Base-by-base conservation (phyloP, 1,140 invertebrate species). In the Cyclargus thomasi region DNA sequence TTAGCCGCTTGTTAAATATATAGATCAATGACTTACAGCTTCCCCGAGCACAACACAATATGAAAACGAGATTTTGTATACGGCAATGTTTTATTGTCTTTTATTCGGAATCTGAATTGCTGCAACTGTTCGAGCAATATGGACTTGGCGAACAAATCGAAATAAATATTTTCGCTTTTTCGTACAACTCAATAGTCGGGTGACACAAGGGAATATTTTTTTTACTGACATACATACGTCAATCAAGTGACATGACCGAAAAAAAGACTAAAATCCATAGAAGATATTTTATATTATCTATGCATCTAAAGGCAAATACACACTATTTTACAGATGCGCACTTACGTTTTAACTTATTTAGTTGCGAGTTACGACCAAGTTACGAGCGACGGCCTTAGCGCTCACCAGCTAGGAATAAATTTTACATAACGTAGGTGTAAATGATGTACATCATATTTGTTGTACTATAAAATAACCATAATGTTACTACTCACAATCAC, bases 221-320 rank as follows among this genome's bases (percentile, higher is more conserved):
- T 68, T 70, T 70, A 70, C 67, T 79, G 75, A 77, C 71, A 69
- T 69, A 78, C 69, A 73, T 71, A 70, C 67, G 66, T 71, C 59
- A 47, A 14, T 29, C n/a, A 57, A 55, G 29, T 22, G 59, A 59
- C 23, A 62, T 66, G 21, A 16, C 22, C 23, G 2, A 2, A 29
- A 29, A 29, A 29, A 29, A 29, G 6, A 29, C 23, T n/a, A 29
- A 29, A 29, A 29, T 29, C 23, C 23, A 29, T 29, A 29, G 23
- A 29, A 2, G 23, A 3, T 29, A 3, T 29, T 29, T 29, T 29
- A 3, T 29, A 29, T 29, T 29, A 6, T 6, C 23, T 0, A 29
- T 29, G 23, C 23, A 29, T 2, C 23, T 6, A 29, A n/a, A n/a
- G n/a, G n/a, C n/a, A n/a, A n/a, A n/a, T n/a, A n/a, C n/a, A n/a